phyloP scores from a whole-genome alignment of 2,797 vertebrate species.

The Sebastes nivosus region DNA sequence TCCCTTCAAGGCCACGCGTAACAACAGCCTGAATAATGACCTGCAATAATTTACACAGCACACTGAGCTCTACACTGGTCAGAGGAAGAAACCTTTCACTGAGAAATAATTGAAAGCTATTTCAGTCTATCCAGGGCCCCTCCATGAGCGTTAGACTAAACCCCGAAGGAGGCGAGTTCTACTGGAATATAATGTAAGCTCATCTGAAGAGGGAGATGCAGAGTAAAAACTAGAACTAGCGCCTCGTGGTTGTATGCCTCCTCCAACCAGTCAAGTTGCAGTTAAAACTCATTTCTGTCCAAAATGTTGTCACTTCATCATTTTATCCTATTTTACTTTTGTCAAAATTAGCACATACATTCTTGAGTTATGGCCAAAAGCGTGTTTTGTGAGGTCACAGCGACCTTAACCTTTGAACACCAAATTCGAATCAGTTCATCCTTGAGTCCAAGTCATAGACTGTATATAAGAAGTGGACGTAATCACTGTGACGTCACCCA shows the following conservation, averaged over 20 bases:
- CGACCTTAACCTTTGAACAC: too few species aligned
- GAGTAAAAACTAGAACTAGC: background rate
- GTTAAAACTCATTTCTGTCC: too few species aligned
- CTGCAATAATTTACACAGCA: slow-evolving; percentile 62
- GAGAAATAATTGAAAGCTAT: slow-evolving; percentile 58
- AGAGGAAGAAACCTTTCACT: slow-evolving; percentile 43
- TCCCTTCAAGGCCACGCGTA: slow-evolving; percentile 66
- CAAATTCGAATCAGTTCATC: too few species aligned
- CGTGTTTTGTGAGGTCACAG: too few species aligned
- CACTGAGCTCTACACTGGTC: slow-evolving; percentile 37
- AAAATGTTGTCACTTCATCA: too few species aligned
- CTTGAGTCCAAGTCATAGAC: too few species aligned
- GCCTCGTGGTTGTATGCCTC: background rate
- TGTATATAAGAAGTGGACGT: too few species aligned
- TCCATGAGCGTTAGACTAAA: slow-evolving; percentile 15
- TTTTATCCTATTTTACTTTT: too few species aligned
- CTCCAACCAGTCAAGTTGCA: too few species aligned
- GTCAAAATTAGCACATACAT: too few species aligned
- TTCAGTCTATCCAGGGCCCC: slow-evolving; percentile 13
- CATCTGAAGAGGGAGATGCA: background rate
- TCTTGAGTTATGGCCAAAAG: too few species aligned
- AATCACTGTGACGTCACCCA: too few species aligned
- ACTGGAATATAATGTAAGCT: background rate
- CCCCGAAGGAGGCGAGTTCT: slow-evolving; percentile 6
- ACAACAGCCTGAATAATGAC: slow-evolving; percentile 72